A percentile compares a stretch with the other conserved stretches of the same genome.
Conservation (phyloP, 2,113 vertebrate species). For the Hippocampus mohnikei region DNA sequence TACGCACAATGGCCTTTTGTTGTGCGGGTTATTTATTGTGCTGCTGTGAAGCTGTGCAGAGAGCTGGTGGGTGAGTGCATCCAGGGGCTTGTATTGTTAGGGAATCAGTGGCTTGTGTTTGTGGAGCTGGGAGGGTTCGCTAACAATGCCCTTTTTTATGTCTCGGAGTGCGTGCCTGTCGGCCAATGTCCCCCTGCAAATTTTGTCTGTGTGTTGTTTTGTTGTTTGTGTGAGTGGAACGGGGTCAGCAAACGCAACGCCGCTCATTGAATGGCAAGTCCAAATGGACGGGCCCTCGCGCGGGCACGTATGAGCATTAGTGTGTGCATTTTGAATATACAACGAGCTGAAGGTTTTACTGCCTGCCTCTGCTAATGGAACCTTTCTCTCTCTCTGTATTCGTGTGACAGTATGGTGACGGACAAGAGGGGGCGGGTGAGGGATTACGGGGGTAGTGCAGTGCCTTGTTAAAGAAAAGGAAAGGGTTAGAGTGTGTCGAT, state of each 20-base stretch:
- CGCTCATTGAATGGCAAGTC: conserved; percentile 50
- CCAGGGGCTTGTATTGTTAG: conserved; percentile 66
- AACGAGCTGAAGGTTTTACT: conserved; percentile 50
- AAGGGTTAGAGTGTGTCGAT: conserved; percentile 77
- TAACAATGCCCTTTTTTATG: conserved; percentile 73
- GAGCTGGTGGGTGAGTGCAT: conserved; percentile 60
- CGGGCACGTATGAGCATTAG: conserved; percentile 43
- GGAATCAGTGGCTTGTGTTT: conserved; percentile 67
- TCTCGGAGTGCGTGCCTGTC: conserved; percentile 63
- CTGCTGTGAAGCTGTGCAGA: conserved; percentile 60
- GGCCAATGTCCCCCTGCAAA: conserved; percentile 61
- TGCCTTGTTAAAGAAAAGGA: conserved; percentile 75
- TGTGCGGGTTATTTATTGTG: conserved; percentile 69
- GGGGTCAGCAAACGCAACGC: conserved; percentile 53
- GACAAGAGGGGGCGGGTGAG: conserved; percentile 56
- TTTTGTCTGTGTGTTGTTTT: conserved; percentile 64
- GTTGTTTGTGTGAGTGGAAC: conserved; percentile 39
- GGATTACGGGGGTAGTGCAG: conserved; percentile 70
- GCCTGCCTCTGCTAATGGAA: conserved; percentile 61
- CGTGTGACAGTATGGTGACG: conserved; percentile 66
- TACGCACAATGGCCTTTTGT: conserved; percentile 71
- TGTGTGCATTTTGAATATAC: conserved; percentile 46
- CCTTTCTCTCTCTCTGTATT: conserved; percentile 66
- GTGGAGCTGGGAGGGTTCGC: conserved; percentile 65
- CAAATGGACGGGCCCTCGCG: conserved; percentile 44